Evolutionary conservation across 2,113 vertebrate species (phyloP), one percentile per base, ranked within the genome.

Genomic region (Synodontis membranacea): DNA sequence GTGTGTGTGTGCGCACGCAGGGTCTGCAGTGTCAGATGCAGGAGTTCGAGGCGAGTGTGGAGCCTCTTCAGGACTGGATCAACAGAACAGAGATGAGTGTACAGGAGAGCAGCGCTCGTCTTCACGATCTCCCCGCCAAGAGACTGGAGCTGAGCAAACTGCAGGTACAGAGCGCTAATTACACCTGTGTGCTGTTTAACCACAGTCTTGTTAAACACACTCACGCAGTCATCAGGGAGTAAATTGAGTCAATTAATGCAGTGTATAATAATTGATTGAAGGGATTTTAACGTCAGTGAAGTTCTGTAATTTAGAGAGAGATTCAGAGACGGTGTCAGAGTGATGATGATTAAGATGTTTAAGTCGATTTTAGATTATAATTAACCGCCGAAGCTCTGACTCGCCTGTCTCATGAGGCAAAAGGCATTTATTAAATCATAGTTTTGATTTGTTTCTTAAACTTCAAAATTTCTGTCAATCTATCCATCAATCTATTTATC

Each of bases 21-120:
- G 97, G 92, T 88, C 93, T 99, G 78, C 96, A 97, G 93, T 92
- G 95, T 81, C 97, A 98, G 92, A 99, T 99, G 97, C 96, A 96
- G 80, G 97, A 97, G 88, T 98, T 99, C 0, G 98, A 99, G 94
- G 92, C 95, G 17, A 96, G 96, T 39, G 95, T 96, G 23, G 96
- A 97, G 76, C 98, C 98, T 48, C 92, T 99, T 19, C 96, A 98
- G 91, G 95, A 95, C 74, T 99, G 98, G 97, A 93, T 99, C 86
- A 96, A 93, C 86, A 92, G 93, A 90, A 97, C 97, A 0, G 97
- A 98, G 91, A 93, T 92, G 89, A 91, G 88, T 85, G 95, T 99
- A 15, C 97, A 96, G 42, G 96, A 96, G 85, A 97, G 97, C 92
- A 97, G 95, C 76, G 92, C 93, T 86, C 95, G 96, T 7, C 96